phyloP scores from a whole-genome alignment of 2,113 vertebrate species.

The Erpornis zantholeuca region DNA sequence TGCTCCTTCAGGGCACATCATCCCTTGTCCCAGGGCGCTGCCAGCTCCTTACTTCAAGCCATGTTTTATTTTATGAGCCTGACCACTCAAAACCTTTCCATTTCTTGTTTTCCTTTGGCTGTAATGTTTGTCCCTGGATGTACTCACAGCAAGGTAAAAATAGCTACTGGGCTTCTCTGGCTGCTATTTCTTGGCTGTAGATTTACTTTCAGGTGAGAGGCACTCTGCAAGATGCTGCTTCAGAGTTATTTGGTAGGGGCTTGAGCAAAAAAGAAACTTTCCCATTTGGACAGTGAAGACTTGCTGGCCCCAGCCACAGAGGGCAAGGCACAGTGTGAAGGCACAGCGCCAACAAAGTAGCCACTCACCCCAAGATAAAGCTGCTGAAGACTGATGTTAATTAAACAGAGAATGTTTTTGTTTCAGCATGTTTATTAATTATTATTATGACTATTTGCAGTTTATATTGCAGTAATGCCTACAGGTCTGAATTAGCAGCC shows the following conservation, averaged over 20 bases:
- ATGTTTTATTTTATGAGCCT: background rate
- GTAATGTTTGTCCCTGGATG: background rate
- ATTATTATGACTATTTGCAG: background rate
- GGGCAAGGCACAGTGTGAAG: background rate
- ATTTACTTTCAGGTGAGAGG: background rate
- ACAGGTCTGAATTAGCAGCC: slow-evolving; percentile 10
- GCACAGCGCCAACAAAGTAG: background rate
- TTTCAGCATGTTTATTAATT: slow-evolving; percentile 49
- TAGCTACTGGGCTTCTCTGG: background rate
- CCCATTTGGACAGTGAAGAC: background rate
- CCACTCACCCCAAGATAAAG: slow-evolving; percentile 29
- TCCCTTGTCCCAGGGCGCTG: background rate
- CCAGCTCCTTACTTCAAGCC: background rate
- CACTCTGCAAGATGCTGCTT: background rate
- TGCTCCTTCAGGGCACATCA: accelerated
- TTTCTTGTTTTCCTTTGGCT: background rate
- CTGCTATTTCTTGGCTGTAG: background rate
- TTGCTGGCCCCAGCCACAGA: background rate
- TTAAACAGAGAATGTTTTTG: slow-evolving; percentile 8
- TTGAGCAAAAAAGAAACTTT: background rate
- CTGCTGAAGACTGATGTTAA: background rate
- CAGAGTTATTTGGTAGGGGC: background rate
- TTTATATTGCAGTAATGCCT: slow-evolving; percentile 9
- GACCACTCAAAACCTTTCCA: background rate
- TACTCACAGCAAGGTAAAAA: background rate